These are phyloP conservation scores for Stegastes partitus DNA, from an alignment of 2,113 vertebrate genomes.

Conservation along the genomic window DNA sequence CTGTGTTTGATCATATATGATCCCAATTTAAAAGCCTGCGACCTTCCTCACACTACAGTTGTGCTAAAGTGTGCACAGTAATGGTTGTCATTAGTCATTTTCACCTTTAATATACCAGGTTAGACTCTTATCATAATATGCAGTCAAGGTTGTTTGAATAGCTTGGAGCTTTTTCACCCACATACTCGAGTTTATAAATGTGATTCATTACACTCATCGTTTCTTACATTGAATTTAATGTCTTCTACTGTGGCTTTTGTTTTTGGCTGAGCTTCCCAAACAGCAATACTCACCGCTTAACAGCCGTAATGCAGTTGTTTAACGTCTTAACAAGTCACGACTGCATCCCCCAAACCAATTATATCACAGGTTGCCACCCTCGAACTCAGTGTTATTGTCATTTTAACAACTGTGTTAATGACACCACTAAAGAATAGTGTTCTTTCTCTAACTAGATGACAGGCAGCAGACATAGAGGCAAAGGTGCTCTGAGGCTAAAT, in stretches of 20 bases:
- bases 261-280: neutral
- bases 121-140: constrained; percentile 33
- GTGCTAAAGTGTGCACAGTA: constrained; percentile 17
- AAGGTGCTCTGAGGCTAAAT: constrained; percentile 38
- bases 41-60: constrained; percentile 21
- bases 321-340: constrained; percentile 25
- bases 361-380: constrained; percentile 17
- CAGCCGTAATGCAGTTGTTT: constrained; percentile 1
- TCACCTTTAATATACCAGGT: constrained; percentile 30
- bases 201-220: constrained; percentile 1
- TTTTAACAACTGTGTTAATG: constrained; percentile 55
- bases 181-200: constrained; percentile 24
- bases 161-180: constrained; percentile 19
- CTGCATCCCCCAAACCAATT: constrained; percentile 22
- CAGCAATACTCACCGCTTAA: constrained; percentile 15
- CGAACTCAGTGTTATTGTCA: constrained; percentile 24
- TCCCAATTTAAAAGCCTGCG: constrained; percentile 25
- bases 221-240: constrained; percentile 7
- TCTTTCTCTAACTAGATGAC: constrained; percentile 33
- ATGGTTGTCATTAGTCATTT: constrained; percentile 50
- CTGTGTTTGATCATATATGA: constrained; percentile 23
- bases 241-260: constrained; percentile 7
- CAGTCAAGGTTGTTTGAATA: constrained; percentile 32
- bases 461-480: constrained; percentile 30
- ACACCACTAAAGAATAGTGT: constrained; percentile 38